Evolutionary conservation across 2,888 invertebrate species (phyloP).

Genomic region (Athripsodes cinereus): DNA sequence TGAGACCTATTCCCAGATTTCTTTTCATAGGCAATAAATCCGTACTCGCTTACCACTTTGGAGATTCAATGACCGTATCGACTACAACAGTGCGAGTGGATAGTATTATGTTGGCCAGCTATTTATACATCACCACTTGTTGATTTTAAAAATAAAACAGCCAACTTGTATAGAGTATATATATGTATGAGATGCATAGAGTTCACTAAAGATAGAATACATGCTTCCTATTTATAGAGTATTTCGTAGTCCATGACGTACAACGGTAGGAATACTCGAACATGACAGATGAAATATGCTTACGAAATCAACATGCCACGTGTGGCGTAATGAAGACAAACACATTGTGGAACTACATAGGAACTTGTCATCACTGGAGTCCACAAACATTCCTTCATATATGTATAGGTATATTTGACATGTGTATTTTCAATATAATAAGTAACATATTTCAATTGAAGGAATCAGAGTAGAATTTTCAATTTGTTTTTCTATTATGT

Average conservation of each 20-base stretch:
- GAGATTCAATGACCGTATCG: not conserved
- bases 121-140: conserved; percentile 18
- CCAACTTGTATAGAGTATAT: not conserved
- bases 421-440: no score
- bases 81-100: not conserved
- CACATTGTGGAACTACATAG: not conserved
- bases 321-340: not conserved
- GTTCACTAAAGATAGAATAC: conserved; percentile 12
- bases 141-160: conserved; percentile 15
- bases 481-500: no score
- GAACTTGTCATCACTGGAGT: not conserved
- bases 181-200: conserved; percentile 12
- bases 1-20: no score
- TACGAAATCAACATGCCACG: not conserved
- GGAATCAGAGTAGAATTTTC: no score
- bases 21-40: not conserved
- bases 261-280: not conserved
- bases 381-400: no score
- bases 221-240: conserved; percentile 11
- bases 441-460: no score
- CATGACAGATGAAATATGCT: not conserved
- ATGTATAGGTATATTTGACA: no score
- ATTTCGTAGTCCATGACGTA: conserved; percentile 20
- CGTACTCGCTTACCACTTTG: not conserved
- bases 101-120: not conserved